Evolutionary conservation across 2,113 vertebrate species (phyloP).

Genomic region (Pluvianellus socialis): DNA sequence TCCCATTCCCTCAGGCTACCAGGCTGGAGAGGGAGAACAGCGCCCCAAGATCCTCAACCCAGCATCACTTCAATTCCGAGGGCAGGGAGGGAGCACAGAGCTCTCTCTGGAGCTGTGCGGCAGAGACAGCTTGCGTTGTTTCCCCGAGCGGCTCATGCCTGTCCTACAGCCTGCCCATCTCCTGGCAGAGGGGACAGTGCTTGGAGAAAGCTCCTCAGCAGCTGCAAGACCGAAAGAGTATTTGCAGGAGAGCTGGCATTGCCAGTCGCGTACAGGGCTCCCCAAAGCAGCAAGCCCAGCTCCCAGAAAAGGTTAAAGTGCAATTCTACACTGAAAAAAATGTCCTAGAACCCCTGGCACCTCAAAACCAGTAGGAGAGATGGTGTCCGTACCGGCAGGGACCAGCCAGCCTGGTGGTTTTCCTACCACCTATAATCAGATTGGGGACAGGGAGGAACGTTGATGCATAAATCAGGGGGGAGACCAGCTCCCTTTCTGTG

Average conservation of each 20-base stretch:
- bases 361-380: background rate
- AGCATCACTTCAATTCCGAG: background rate
- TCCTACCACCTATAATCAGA: background rate
- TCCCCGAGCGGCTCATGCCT: accelerated
- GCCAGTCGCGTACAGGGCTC: background rate
- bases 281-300: background rate
- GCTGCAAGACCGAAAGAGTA: background rate
- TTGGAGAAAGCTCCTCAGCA: background rate
- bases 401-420: background rate
- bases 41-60: background rate
- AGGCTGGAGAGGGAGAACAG: background rate
- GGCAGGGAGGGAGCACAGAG: background rate
- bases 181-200: background rate
- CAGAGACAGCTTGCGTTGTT: background rate
- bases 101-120: background rate
- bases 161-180: background rate
- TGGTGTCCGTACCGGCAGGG: background rate
- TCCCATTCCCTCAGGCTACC: accelerated
- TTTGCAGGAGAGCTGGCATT: background rate
- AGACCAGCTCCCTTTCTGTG: background rate
- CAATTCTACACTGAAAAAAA: background rate
- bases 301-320: background rate
- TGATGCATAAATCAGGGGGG: background rate
- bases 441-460: background rate
- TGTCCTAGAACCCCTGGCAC: background rate